These are phyloP conservation scores for Trachelus troglodyta DNA, from an alignment of 2,888 invertebrate genomes.

Conservation along the genomic window DNA sequence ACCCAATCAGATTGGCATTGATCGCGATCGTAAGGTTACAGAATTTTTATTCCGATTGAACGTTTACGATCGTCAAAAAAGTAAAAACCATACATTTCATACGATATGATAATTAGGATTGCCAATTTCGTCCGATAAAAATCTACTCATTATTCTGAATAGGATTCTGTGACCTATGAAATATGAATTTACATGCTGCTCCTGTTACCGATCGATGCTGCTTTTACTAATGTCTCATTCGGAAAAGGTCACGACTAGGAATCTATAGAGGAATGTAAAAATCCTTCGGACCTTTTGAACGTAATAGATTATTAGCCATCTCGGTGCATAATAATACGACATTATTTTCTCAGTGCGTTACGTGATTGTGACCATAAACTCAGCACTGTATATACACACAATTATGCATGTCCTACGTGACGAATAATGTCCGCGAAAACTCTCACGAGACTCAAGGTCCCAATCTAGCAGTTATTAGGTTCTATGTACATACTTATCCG, in stretches of 20 bases:
- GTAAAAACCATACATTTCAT: not conserved
- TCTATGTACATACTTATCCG: not conserved
- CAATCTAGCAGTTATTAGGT: not conserved
- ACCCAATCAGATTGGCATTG: not conserved
- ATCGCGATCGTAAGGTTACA: not conserved
- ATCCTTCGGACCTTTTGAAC: not conserved
- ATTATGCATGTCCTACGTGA: not conserved
- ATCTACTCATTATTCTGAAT: not conserved
- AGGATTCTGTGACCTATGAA: no score
- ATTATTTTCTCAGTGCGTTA: not conserved
- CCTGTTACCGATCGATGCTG: not conserved
- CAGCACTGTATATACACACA: not conserved
- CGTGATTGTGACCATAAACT: not conserved
- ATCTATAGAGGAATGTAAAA: not conserved
- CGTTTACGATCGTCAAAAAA: not conserved
- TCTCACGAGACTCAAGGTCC: conserved; percentile 5
- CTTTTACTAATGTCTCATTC: not conserved
- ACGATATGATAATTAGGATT: not conserved
- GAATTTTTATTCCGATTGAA: not conserved
- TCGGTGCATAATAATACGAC: not conserved
- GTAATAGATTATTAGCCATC: not conserved
- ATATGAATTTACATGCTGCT: no score
- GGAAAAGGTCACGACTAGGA: not conserved
- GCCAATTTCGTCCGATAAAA: not conserved
- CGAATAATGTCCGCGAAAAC: conserved; percentile 1